Percentiles rank a stretch among this genome's conserved stretches.
Evolutionary conservation across 2,113 vertebrate genomes (phyloP).

Genomic region (Eclectus roratus): DNA sequence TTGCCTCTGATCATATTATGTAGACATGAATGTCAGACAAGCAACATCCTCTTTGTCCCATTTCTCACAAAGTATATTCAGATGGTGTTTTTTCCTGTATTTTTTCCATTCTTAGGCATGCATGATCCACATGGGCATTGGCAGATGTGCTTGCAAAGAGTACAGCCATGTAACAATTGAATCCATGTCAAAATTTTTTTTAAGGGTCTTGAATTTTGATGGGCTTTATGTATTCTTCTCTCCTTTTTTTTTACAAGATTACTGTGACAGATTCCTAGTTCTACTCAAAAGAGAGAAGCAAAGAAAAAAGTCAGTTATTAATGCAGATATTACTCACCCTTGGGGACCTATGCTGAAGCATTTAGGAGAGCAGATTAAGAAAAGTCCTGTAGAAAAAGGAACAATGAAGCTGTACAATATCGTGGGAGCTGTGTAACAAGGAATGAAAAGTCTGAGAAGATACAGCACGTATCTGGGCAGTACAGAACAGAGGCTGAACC

Average conservation of each 20-base stretch:
- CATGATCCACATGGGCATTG: neutral
- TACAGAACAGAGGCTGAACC: neutral
- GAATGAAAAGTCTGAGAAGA: neutral
- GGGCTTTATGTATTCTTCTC: neutral
- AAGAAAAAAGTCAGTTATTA: neutral
- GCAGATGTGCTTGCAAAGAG: neutral
- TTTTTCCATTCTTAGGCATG: neutral
- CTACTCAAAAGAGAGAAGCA: neutral
- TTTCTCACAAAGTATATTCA: neutral
- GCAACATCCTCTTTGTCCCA: neutral
- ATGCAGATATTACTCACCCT: neutral
- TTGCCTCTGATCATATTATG: neutral
- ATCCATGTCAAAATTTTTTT: neutral
- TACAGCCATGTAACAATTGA: neutral
- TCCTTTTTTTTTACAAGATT: neutral
- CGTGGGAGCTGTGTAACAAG: neutral
- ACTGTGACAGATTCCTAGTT: neutral
- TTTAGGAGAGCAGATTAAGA: neutral
- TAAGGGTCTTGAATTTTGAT: neutral
- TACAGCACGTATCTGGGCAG: accelerated
- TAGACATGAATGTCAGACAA: neutral
- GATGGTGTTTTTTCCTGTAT: neutral
- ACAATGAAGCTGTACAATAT: neutral
- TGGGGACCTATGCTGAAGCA: neutral
- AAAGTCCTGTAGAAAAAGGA: neutral